Percentiles rank a stretch among this genome's conserved stretches.
Conservation (phyloP, 2,113 vertebrate genomes). For the Oxygymnocypris stewartii region DNA sequence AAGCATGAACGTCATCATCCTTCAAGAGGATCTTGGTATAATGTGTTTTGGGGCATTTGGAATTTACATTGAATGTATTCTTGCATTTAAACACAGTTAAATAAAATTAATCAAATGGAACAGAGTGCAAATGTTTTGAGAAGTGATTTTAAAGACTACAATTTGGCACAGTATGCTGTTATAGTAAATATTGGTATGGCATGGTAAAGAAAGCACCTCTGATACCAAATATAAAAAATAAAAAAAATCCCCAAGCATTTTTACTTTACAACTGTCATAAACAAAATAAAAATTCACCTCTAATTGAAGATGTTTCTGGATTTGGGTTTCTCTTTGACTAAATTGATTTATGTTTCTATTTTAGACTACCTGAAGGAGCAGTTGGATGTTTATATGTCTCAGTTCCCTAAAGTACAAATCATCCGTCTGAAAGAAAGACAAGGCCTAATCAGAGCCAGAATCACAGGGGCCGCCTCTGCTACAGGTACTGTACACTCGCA, state of each 20-base stretch:
- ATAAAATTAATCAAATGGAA: no score
- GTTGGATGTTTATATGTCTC: conserved; percentile 87
- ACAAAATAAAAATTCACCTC: background rate
- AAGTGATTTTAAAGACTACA: no score
- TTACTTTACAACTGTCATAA: background rate
- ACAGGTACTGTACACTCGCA: conserved; percentile 74
- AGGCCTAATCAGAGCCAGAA: conserved; percentile 89
- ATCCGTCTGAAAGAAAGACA: conserved; percentile 88
- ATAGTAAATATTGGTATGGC: no score
- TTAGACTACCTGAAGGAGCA: conserved; percentile 85
- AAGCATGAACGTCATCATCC: background rate
- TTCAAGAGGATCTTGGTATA: no score
- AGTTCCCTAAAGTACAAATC: conserved; percentile 88
- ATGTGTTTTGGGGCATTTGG: no score
- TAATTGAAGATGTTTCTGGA: background rate
- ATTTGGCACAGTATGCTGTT: no score
- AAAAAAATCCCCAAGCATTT: background rate
- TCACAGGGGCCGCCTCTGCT: conserved; percentile 85
- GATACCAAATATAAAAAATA: no score
- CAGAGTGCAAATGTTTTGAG: no score
- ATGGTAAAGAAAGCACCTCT: no score
- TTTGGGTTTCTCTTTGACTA: background rate
- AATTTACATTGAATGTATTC: no score
- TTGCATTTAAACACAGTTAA: no score
- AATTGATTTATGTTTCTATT: background rate